A percentile compares a stretch with the other conserved stretches of the same genome.
Evolutionary conservation across 2,113 vertebrate genomes (phyloP).

Genomic region (Jacana jacana): DNA sequence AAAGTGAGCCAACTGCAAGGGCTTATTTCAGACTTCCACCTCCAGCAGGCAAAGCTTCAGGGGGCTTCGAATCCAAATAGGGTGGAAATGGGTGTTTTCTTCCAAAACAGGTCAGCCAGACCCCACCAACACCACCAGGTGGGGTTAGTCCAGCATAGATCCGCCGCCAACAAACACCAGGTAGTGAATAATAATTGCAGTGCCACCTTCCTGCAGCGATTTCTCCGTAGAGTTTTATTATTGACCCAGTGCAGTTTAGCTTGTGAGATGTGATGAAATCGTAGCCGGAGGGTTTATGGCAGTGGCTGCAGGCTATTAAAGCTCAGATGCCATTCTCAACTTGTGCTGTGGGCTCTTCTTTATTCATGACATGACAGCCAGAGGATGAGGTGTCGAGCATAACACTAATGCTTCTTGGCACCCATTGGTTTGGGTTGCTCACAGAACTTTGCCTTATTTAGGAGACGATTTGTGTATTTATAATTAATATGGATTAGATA

Average conservation of each 20-base stretch:
- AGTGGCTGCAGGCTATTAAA: slow-evolving; percentile 60
- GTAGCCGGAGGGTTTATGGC: slow-evolving; percentile 44
- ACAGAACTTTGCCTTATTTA: slow-evolving; percentile 64
- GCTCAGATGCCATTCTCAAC: slow-evolving; percentile 37
- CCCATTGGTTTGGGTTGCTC: slow-evolving; percentile 40
- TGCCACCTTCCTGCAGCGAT: not conserved
- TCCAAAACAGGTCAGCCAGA: not conserved
- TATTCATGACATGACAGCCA: slow-evolving; percentile 39
- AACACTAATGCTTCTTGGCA: slow-evolving; percentile 69
- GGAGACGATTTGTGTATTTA: slow-evolving; percentile 70
- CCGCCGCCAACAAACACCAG: not conserved
- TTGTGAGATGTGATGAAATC: slow-evolving; percentile 46
- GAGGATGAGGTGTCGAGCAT: slow-evolving; percentile 57
- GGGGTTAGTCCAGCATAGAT: slow-evolving; percentile 58
- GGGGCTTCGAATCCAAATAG: not conserved
- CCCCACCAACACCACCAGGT: slow-evolving; percentile 40
- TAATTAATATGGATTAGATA: slow-evolving; percentile 79
- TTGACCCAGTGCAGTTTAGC: slow-evolving; percentile 31
- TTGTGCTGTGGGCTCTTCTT: slow-evolving; percentile 10
- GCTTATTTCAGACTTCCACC: slow-evolving; percentile 19
- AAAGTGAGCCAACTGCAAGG: not conserved
- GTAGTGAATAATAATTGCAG: not conserved
- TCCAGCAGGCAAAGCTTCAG: slow-evolving; percentile 5
- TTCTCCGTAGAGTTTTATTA: not conserved
- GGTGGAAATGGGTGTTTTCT: not conserved